Conservation (phyloP, 2,797 vertebrate species). For the Pygocentrus nattereri region DNA sequence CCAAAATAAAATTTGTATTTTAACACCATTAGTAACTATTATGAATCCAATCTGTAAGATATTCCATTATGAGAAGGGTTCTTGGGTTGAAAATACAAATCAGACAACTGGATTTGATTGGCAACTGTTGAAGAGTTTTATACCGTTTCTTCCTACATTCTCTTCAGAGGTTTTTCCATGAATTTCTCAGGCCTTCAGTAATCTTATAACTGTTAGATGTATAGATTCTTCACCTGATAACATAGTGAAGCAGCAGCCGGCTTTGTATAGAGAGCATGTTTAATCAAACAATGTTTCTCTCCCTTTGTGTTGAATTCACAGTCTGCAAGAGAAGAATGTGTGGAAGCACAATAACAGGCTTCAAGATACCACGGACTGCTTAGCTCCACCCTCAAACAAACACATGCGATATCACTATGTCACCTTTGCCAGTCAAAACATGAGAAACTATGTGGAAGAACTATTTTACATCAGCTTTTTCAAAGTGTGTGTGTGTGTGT, state of each 20-base stretch:
- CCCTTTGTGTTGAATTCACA: conserved; percentile 33
- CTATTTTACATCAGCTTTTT: conserved; percentile 48
- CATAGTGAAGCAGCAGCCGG: neutral
- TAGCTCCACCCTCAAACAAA: neutral
- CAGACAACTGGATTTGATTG: too few relatives aligned
- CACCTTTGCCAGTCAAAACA: conserved; percentile 54
- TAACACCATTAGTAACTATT: too few relatives aligned
- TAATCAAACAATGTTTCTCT: conserved; percentile 2
- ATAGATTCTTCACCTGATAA: neutral
- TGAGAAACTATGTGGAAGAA: conserved; percentile 40
- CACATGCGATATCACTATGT: conserved; percentile 25
- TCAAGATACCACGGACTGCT: conserved; percentile 35
- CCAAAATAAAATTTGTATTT: too few relatives aligned
- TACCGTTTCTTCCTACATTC: neutral
- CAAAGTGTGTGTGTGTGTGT: conserved; percentile 11
- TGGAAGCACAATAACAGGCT: conserved; percentile 44
- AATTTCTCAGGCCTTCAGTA: neutral
- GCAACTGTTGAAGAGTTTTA: too few relatives aligned
- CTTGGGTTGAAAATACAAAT: too few relatives aligned
- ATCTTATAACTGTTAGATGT: neutral
- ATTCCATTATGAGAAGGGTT: too few relatives aligned
- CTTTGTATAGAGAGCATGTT: neutral
- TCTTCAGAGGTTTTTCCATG: neutral
- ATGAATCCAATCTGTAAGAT: too few relatives aligned
- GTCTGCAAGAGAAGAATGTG: conserved; percentile 29